A percentile compares a stretch with the other conserved stretches of the same genome.
Evolutionary conservation across 2,113 vertebrate genomes (phyloP).

Genomic region (Microtus ochrogaster): DNA sequence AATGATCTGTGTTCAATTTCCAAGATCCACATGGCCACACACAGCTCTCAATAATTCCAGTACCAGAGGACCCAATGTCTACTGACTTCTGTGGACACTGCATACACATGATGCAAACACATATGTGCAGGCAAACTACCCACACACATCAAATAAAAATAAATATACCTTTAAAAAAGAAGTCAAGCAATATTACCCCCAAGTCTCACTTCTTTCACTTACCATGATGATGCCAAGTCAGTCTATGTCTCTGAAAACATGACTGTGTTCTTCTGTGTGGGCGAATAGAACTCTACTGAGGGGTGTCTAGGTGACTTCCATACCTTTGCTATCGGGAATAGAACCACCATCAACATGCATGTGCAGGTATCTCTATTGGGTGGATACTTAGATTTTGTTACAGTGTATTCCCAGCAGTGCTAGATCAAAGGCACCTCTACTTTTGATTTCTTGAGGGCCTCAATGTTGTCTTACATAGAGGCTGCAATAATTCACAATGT

Average conservation of each 20-base stretch:
- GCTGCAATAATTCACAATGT: not conserved
- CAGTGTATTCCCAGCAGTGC: not conserved
- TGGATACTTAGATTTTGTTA: not conserved
- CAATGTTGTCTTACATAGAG: no score
- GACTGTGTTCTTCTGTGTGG: not conserved
- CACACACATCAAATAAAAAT: not conserved
- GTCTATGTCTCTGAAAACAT: not conserved
- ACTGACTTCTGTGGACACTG: not conserved
- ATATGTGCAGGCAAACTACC: not conserved
- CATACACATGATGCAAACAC: no score
- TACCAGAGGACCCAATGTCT: not conserved
- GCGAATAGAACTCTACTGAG: not conserved
- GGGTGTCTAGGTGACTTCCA: not conserved
- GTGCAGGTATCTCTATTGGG: not conserved
- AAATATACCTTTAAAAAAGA: not conserved
- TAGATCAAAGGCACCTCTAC: not conserved
- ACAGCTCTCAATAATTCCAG: no score
- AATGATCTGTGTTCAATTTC: not conserved
- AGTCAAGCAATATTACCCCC: not conserved
- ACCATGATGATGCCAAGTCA: not conserved
- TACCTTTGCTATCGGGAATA: not conserved
- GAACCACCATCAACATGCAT: not conserved
- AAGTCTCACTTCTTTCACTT: not conserved
- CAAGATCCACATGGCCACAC: not conserved
- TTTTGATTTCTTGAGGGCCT: not conserved